Conservation (phyloP, 2,113 vertebrate species). For the Brachirus orientalis region DNA sequence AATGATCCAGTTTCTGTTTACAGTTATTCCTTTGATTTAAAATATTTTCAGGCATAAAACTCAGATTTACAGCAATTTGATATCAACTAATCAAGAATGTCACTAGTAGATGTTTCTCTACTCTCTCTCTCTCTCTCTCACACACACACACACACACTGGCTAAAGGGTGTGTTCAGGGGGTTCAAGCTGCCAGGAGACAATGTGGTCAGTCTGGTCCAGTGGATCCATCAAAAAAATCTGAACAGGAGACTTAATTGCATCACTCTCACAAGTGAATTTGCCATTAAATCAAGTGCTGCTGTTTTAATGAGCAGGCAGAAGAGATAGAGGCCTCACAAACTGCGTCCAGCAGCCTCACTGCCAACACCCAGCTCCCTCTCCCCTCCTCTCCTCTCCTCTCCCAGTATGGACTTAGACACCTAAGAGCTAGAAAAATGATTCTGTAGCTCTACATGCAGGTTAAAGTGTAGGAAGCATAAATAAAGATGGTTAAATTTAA, state of each 20-base stretch:
- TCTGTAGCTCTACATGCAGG: slow-evolving; percentile 56
- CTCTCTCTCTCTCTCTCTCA: background rate
- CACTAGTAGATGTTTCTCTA: too few species aligned
- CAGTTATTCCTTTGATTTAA: background rate
- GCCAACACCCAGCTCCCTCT: slow-evolving; percentile 65
- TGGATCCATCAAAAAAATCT: slow-evolving; percentile 50
- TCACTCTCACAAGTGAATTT: slow-evolving; percentile 52
- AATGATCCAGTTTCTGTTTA: slow-evolving; percentile 10
- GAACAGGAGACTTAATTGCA: slow-evolving; percentile 37
- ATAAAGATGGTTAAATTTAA: slow-evolving; percentile 32
- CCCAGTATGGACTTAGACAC: slow-evolving; percentile 19
- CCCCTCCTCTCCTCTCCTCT: slow-evolving; percentile 1
- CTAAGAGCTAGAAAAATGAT: slow-evolving; percentile 37
- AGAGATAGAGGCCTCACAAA: slow-evolving; percentile 62
- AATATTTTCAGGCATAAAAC: too few species aligned
- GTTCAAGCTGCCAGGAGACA: slow-evolving; percentile 23
- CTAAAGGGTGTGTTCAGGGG: slow-evolving; percentile 54
- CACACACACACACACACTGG: background rate
- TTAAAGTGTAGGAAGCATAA: slow-evolving; percentile 49
- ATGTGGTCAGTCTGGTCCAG: slow-evolving; percentile 49
- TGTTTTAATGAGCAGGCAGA: slow-evolving; percentile 52
- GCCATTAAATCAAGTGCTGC: slow-evolving; percentile 51
- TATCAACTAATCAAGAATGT: background rate
- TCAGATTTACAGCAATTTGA: background rate
- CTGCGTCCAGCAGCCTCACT: slow-evolving; percentile 53